Base-by-base conservation (phyloP, 2,113 vertebrate genomes). In the Psittacus erithacus region DNA sequence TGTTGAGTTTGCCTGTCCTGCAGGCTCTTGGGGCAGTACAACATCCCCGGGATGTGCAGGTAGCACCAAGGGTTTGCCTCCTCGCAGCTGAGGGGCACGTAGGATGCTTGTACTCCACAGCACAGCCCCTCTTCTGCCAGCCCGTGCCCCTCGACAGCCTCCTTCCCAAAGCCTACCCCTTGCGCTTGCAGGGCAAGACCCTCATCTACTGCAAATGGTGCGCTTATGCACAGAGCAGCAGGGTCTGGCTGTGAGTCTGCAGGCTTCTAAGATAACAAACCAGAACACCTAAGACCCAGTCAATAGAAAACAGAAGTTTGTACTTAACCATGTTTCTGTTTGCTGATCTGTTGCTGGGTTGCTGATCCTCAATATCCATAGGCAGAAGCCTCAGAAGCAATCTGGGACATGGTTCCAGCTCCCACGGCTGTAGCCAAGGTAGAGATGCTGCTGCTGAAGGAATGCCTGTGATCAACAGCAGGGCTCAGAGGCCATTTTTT, bases 21-120 rank as follows among this genome's bases (percentile, higher is more conserved):
- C 35, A 2, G 50, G 23, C 55, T 39, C 41, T 49, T 7, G 1
- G 0, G 29, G 22, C n/a, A 38, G 11, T 31, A 8, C 28, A 1
- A 17, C 24, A 0, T 9, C 25, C 43, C 47, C 15, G 2, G 55
- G 35, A 2, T 2, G 0, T 0, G 13, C 24, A 23, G n/a, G n/a
- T 3, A 6, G 15, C 1, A 3, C 28, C 22, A 6, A 19, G 11
- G 13, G 4, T 8, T 41, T 1, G 0, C 17, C 20, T 11, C 20
- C 28, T 4, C 10, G 1, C 33, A 11, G 65, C 64, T 5, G 41
- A 4, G 62, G 62, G 22, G 41, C 20, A 3, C 2, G 0, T 0
- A 15, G 9, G 50, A 10, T 20, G 23, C 55, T n/a, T 6, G 0
- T 28, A 15, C 3, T 11, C 14, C 6, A n/a, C 7, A 4, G 41